A percentile compares a stretch with the other conserved stretches of the same genome.
These are phyloP conservation scores for Alcedo atthis DNA, from an alignment of 2,797 vertebrate species.

Conservation along the genomic window DNA sequence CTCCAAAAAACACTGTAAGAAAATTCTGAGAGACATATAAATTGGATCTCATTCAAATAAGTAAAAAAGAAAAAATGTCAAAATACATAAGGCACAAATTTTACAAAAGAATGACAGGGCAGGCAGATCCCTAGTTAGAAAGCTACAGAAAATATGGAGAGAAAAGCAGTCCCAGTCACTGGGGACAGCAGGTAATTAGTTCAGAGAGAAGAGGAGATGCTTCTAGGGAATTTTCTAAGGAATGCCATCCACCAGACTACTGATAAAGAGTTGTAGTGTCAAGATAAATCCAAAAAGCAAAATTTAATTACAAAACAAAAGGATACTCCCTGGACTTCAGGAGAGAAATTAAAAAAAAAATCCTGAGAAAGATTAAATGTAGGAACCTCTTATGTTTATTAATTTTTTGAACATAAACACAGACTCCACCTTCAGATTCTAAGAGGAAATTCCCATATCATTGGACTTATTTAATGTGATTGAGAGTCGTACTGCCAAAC, in stretches of 20 bases:
- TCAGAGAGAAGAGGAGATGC: neutral
- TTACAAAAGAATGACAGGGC: conserved; percentile 12
- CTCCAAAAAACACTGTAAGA: neutral
- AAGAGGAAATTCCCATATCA: neutral
- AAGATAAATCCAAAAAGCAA: neutral
- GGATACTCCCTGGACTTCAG: neutral
- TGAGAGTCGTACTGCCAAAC: neutral
- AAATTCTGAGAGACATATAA: conserved; percentile 12
- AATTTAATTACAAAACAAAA: neutral
- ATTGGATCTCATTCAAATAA: conserved; percentile 42
- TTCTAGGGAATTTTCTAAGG: neutral
- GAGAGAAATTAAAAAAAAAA: neutral
- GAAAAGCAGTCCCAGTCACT: neutral
- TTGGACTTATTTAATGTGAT: neutral
- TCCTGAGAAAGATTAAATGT: neutral
- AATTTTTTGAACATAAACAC: neutral
- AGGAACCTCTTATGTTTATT: neutral
- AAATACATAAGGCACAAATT: conserved; percentile 12
- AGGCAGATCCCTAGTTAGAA: conserved; percentile 20
- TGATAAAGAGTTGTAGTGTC: neutral
- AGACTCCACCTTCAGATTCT: neutral
- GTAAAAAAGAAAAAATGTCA: conserved; percentile 13
- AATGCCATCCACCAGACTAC: neutral
- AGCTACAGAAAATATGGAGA: conserved; percentile 9
- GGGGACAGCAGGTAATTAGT: neutral